Base-by-base conservation (phyloP, 2,888 invertebrate species). In the Phania funesta region DNA sequence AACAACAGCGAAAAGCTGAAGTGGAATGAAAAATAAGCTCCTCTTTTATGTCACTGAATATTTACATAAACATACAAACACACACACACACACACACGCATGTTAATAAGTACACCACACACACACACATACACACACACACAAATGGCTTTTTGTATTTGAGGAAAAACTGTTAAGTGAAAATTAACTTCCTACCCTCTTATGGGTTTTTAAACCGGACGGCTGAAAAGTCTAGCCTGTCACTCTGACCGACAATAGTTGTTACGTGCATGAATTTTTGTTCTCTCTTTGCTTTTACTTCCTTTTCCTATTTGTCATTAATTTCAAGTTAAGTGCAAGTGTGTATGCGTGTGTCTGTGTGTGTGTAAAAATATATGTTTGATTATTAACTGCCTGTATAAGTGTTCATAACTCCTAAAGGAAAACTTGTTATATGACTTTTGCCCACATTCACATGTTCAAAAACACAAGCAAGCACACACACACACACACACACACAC, bases 131-230 rank as follows among this genome's bases (percentile, higher is more conserved):
- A 26, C 13, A 22, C 22, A 8, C 24, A 22, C n/a, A 73, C 29
- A 22, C 32, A 54, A 62, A 32, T 26, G 41, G 22, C 9, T 35
- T 74, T 64, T 46, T 13, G 32, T n/a, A 29, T 24, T 54, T 11
- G 18, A 46, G 38, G 20, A 26, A 35, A 38, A 68, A 44, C 38
- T 74, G 29, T 48, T 56, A 80, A 80, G 64, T 80, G 68, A 62
- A 64, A 74, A 68, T 74, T 80, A 75, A 75, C 64, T 58, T 80
- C 62, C 41, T 50, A 67, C 32, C 38, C 64, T 35, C 64, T 58
- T 32, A 26, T 29, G 50, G 22, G 44, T 50, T 44, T 62, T 52
- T 35, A 46, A 26, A 29, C 29, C 9, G 16, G 22, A 16, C 32
- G 24, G n/a, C 54, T 13, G 8, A 13, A 52, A 29, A 44, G n/a